These are phyloP conservation scores for Drosophila rellima DNA, from an alignment of 2,888 invertebrate species.

Conservation along the genomic window DNA sequence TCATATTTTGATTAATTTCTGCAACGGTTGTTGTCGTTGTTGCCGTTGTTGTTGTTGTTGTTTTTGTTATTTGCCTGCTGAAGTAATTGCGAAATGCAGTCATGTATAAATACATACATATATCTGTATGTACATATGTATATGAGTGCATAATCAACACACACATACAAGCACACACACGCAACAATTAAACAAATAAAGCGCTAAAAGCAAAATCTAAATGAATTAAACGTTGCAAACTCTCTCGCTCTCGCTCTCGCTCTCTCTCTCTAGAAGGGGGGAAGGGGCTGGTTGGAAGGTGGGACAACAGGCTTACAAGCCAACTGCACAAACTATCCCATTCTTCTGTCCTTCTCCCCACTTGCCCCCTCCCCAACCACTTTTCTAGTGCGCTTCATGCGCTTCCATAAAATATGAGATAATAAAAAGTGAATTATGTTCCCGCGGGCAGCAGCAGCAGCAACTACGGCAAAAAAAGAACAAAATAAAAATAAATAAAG, in stretches of 20 bases:
- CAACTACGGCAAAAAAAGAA: slow-evolving; percentile 21
- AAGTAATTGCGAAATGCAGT: slow-evolving; percentile 70
- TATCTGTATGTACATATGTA: slow-evolving; percentile 13
- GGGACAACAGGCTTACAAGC: slow-evolving; percentile 30
- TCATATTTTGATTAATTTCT: slow-evolving; percentile 75
- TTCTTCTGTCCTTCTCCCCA: neutral
- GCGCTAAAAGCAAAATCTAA: slow-evolving; percentile 68
- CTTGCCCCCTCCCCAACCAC: neutral
- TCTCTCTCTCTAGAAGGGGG: neutral
- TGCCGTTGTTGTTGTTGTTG: slow-evolving; percentile 11
- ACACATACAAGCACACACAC: slow-evolving; percentile 25
- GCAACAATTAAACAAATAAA: slow-evolving; percentile 71
- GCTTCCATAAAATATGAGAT: slow-evolving; percentile 74
- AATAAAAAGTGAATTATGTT: slow-evolving; percentile 79
- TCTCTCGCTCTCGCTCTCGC: neutral
- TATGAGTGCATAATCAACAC: slow-evolving; percentile 42
- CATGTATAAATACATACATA: slow-evolving; percentile 34
- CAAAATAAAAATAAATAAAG: slow-evolving; percentile 18
- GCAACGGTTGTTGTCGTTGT: slow-evolving; percentile 31
- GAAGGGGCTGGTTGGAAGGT: neutral
- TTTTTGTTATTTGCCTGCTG: slow-evolving; percentile 60
- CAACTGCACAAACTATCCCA: slow-evolving; percentile 20
- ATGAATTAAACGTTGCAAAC: slow-evolving; percentile 70
- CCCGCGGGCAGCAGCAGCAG: slow-evolving; percentile 51
- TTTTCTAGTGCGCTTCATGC: slow-evolving; percentile 42